Conservation (phyloP, 2,113 vertebrate genomes). For the Amazona vittata region DNA sequence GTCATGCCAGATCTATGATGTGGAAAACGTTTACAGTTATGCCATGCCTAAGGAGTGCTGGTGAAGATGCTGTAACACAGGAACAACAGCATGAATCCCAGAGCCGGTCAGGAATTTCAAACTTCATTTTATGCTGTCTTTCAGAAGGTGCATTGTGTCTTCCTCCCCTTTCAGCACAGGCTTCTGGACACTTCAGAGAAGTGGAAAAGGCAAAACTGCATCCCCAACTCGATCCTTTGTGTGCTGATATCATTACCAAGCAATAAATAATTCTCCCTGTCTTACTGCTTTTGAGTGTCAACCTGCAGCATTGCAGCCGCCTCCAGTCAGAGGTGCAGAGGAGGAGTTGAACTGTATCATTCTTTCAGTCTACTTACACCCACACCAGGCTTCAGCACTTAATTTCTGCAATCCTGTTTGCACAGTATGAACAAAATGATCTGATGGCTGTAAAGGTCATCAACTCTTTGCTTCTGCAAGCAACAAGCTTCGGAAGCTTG, state of each 20-base stretch:
- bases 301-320: not conserved
- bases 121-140: not conserved
- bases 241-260: not conserved
- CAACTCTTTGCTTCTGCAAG: not conserved
- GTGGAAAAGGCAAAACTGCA: not conserved
- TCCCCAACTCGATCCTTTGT: not conserved
- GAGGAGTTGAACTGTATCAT: not conserved
- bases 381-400: not conserved
- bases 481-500: not conserved
- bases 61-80: not conserved
- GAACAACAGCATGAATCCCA: not conserved
- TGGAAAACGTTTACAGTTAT: not conserved
- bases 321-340: not conserved
- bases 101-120: not conserved
- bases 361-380: not conserved
- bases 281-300: not conserved
- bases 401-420: not conserved
- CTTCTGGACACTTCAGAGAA: not conserved
- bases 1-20: not conserved
- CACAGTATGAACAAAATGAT: not conserved
- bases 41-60: not conserved
- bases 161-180: not conserved
- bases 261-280: not conserved
- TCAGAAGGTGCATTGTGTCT: not conserved
- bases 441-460: not conserved